Percentiles rank a stretch among this genome's conserved stretches.
Evolutionary conservation across 2,113 vertebrate genomes (phyloP).

Genomic region (Gymnorhina tibicen): DNA sequence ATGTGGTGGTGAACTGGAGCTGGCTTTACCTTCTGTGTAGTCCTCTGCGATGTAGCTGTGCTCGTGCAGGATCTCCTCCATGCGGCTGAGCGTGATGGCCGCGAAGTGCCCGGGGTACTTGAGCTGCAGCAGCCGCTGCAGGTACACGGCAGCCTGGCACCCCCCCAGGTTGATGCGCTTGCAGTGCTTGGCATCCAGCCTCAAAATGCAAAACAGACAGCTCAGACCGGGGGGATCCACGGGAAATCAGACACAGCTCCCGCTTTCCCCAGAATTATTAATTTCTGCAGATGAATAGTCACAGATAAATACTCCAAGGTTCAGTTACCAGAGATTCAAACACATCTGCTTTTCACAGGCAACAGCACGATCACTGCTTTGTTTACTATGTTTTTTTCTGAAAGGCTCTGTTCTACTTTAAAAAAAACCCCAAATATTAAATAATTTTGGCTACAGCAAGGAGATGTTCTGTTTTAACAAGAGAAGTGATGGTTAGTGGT

Average conservation of each 20-base stretch:
- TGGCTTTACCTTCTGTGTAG: constrained; percentile 82
- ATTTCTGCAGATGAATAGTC: neutral
- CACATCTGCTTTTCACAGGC: neutral
- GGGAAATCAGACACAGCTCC: neutral
- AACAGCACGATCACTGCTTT: neutral
- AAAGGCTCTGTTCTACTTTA: neutral
- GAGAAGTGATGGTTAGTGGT: neutral
- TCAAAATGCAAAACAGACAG: constrained; percentile 34
- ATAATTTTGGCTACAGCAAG: neutral
- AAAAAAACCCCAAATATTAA: neutral
- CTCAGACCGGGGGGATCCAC: neutral
- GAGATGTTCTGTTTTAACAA: neutral
- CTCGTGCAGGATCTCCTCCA: constrained; percentile 94
- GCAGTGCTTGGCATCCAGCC: constrained; percentile 89
- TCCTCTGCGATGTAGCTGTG: constrained; percentile 91
- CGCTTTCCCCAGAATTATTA: accelerated
- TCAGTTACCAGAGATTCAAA: neutral
- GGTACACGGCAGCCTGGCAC: constrained; percentile 87
- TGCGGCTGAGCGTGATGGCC: constrained; percentile 89
- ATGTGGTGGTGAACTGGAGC: accelerated
- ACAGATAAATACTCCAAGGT: neutral
- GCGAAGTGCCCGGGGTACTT: constrained; percentile 93
- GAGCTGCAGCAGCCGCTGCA: constrained; percentile 94
- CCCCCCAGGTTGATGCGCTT: constrained; percentile 94
- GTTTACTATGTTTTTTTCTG: neutral